These are phyloP conservation scores for Sebastolobus alascanus DNA, from an alignment of 2,797 vertebrate species.

Conservation along the genomic window DNA sequence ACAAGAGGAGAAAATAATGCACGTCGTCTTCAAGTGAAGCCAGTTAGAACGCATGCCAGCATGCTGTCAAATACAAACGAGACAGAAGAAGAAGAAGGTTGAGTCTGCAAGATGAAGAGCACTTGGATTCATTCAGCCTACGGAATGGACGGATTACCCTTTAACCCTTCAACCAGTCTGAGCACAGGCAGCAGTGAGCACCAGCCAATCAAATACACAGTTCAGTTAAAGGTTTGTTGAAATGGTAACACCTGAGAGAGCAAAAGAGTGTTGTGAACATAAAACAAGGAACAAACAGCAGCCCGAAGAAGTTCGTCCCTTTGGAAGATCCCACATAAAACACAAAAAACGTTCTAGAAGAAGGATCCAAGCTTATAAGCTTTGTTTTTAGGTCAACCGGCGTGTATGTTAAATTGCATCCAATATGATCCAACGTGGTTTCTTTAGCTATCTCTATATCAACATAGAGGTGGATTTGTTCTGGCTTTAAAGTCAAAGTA, in stretches of 20 bases:
- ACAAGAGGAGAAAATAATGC: slow-evolving; percentile 52
- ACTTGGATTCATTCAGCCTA: slow-evolving; percentile 53
- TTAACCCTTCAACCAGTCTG: slow-evolving; percentile 20
- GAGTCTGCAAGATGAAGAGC: slow-evolving; percentile 59
- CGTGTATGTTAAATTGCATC: not conserved
- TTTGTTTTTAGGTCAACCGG: not conserved
- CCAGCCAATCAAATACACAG: slow-evolving; percentile 38
- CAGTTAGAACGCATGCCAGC: slow-evolving; percentile 72
- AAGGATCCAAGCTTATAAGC: not conserved
- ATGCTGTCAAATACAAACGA: slow-evolving; percentile 51
- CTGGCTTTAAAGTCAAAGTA: not conserved
- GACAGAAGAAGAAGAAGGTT: slow-evolving; percentile 8
- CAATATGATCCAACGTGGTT: not conserved
- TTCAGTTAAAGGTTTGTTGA: not conserved
- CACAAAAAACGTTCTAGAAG: not conserved
- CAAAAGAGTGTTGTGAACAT: not conserved
- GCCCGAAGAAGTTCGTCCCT: not conserved
- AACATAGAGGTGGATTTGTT: not conserved
- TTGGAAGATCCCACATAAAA: not conserved
- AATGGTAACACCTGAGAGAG: not conserved
- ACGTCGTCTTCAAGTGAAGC: slow-evolving; percentile 60
- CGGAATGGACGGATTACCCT: slow-evolving; percentile 23
- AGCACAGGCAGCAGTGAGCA: not conserved
- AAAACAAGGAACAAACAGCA: slow-evolving; percentile 19
- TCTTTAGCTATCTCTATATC: not conserved